Evolutionary conservation across 1,140 invertebrate species (phyloP), one percentile per base, ranked within the genome.

Genomic region (Scaptomyza graminum): DNA sequence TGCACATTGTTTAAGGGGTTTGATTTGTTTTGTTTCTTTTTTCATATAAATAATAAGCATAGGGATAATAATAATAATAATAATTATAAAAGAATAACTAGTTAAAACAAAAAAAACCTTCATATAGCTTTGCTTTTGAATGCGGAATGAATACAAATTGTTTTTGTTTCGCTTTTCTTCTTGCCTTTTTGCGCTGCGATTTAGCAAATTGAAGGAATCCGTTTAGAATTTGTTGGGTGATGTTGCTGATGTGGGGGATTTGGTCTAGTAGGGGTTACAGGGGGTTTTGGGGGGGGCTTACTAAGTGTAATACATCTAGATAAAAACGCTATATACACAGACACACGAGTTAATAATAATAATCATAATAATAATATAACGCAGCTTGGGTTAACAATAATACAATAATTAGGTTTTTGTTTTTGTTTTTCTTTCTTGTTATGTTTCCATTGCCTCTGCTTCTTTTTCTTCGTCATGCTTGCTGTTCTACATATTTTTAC

Each of bases 301-400:
- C 61, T 81, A 85, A 87, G 67, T 87, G 82, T 88, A 88, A 83
- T 88, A 88, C 83, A 88, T 88, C 83, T 88, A 87, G 83, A 87
- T 87, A 88, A 87, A 87, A 87, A 87, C 83, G 83, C 78, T 87
- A 88, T 87, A 68, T 87, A 87, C 81, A 84, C 75, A 85, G n/a
- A n/a, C 74, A 88, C 83, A 82, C 83, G 83, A 87, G 83, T 88
- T 76, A 71, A 66, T 74, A 78, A 77, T 84, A 65, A 83, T 72
- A 72, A 79, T 85, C 28, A 77, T 72, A 73, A 76, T 79, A 87
- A 85, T 87, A 87, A 87, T 87, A 87, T 79, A 87, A 74, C 65
- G 65, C 65, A 68, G 65, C 85, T 87, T 87, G 87, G 82, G 83
- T 88, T 87, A 87, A 87, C 83, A 87, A 87, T 87, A 87, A 88